Base-by-base conservation (phyloP, 1,140 invertebrate genomes). In the Leptonema lineaticorne region DNA sequence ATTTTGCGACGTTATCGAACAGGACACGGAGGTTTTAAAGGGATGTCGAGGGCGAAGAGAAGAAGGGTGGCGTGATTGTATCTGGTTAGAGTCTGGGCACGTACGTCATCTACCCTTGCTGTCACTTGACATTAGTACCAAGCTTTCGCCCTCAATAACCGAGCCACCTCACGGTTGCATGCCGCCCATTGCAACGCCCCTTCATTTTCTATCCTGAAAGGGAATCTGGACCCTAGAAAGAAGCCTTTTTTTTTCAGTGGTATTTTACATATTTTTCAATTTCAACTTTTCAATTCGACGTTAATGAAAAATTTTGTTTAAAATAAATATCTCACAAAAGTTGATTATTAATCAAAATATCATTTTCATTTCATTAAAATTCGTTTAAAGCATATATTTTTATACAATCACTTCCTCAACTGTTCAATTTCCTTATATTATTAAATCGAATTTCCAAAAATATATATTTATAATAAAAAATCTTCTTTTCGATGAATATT, bases 121-220 rank as follows among this genome's bases (percentile, higher is more conserved):
- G 65, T 67, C 65, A 67, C 65, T 67, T 56, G 65, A 67, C 65
- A 60, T 67, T 67, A 67, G 65, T 58, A 58, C 30, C 50, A 20
- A 29, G 14, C 53, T 20, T 14, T 45, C 30, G 28, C 30, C 30
- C 63, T 46, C 22, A 24, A 53, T 18, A 7, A 4, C 33, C n/a
- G 46, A 6, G 24, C 9, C 5, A 11, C 30, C 5, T 41, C n/a
- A n/a, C n/a, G n/a, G 37, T 41, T 41, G 37, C 37, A 41, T 14
- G 28, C 46, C 63, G 6, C 45, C 63, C 16, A 3, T 9, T 29
- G 27, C 56, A 26, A 58, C 56, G 1, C 56, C 28, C 8, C 27
- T 28, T 7, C 56, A 27, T 11, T 11, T 11, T 3, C 28, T 11
- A 27, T 9, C 53, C 53, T 8, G 16, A 37, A 37, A 8, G 46